Percentiles rank a stretch among this genome's conserved stretches.
Evolutionary conservation across 2,113 vertebrate species (phyloP).

Genomic region (Sialia sialis): DNA sequence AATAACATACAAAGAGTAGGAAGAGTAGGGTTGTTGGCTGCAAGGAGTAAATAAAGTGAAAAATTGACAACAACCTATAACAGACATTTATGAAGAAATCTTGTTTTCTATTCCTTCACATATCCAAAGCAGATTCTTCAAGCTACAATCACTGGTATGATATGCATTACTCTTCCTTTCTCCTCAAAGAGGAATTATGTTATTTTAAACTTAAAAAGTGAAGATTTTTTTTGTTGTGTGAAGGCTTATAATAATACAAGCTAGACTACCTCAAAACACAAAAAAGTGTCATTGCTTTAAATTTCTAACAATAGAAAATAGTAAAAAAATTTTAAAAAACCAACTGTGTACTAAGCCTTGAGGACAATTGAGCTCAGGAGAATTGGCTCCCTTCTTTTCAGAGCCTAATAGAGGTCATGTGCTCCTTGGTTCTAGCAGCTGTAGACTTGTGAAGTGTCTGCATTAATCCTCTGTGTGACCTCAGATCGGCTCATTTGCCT

Average conservation of each 20-base stretch:
- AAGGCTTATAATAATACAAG: background rate
- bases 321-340: background rate
- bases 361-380: background rate
- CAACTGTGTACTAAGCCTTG: background rate
- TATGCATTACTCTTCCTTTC: background rate
- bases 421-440: background rate
- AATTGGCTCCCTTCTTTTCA: background rate
- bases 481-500: background rate
- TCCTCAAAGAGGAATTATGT: background rate
- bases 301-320: background rate
- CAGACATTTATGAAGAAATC: background rate
- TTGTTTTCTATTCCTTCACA: background rate
- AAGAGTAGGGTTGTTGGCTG: background rate
- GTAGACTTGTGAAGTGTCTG: background rate
- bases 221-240: background rate
- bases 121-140: background rate
- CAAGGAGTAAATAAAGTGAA: background rate
- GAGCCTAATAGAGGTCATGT: background rate
- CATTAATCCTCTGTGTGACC: background rate
- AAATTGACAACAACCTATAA: background rate
- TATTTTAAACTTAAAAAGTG: background rate
- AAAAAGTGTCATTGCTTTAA: background rate
- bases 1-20: background rate
- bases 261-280: background rate
- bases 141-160: background rate